These are phyloP conservation scores for Echinometra lucunter DNA, from an alignment of 53 echinoderm and acorn worm species.

Conservation along the genomic window DNA sequence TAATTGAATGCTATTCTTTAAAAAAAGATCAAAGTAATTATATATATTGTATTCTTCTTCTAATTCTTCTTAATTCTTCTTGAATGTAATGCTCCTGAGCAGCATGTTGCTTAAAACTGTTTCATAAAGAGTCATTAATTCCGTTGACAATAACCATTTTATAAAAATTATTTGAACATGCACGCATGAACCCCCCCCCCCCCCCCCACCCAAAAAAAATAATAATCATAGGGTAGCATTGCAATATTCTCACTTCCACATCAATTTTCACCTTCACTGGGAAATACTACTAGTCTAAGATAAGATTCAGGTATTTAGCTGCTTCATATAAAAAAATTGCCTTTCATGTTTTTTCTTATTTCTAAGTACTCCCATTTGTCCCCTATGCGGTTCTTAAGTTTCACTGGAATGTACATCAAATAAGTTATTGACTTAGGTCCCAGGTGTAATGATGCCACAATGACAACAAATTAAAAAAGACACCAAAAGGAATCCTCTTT, in stretches of 20 bases:
- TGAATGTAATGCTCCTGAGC: not conserved
- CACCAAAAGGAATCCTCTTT: no score
- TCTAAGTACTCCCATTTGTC: not conserved
- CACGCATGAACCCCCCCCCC: no score
- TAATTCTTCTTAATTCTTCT: no score
- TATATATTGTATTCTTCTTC: no score
- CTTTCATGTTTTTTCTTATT: not conserved
- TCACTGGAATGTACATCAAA: conserved; percentile 10
- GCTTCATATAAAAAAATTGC: not conserved
- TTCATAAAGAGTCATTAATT: no score
- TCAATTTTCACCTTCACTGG: not conserved
- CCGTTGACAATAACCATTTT: not conserved
- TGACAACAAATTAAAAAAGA: no score
- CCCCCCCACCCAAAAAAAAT: no score
- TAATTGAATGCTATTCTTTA: no score
- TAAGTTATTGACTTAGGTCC: conserved; percentile 36
- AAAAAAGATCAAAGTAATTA: no score
- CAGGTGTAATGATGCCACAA: not conserved
- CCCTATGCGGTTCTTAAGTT: not conserved
- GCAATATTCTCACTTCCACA: not conserved
- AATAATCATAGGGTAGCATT: no score
- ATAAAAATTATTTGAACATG: not conserved
- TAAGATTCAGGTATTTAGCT: not conserved
- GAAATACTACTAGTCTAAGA: not conserved
- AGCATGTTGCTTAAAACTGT: not conserved